Evolutionary conservation across 2,113 vertebrate species (phyloP), one percentile per base, ranked within the genome.

Genomic region (Mormyrus lacerda): DNA sequence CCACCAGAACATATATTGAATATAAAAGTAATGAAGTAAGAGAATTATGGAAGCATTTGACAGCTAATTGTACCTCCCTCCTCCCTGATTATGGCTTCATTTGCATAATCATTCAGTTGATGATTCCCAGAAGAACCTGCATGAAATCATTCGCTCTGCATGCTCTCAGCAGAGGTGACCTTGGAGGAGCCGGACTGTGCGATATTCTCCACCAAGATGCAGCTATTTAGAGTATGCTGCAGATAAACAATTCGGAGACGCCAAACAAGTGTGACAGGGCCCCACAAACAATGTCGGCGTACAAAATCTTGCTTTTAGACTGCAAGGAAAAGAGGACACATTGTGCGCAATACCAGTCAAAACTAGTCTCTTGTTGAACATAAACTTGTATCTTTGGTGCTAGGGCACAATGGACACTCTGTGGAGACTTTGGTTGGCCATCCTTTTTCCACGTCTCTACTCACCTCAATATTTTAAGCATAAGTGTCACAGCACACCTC

Each of bases 51-150:
- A 47, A 84, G 39, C 35, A 2, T 85, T 89, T 85, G 85, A 47
- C 39, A 7, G 35, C 88, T 89, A 85, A 89, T 89, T 79, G 10
- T n/a, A 42, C 11, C 35, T 61, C 53, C 51, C 51, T 44, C 79
- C 42, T 45, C 44, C 76, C 88, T 84, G 42, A 84, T 89, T 89
- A 89, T 61, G 13, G 11, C 79, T 13, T 27, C 2, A 61, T 89
- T 89, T 85, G 88, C 88, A 84, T 89, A 89, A 61, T 83, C 39
- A 55, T 58, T 82, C n/a, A 15, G 48, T 50, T 82, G 50, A 79
- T n/a, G n/a, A 53, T 84, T 58, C 53, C 79, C 76, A 42, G 76
- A 79, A 87, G 88, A 79, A 47, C 19, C 51, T 17, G 39, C 19
- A 24, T 82, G 51, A 35, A 89, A 27, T 51, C 50, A 10, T 82